Conservation (phyloP, 2,797 vertebrate species). For the Malurus leucopterus region DNA sequence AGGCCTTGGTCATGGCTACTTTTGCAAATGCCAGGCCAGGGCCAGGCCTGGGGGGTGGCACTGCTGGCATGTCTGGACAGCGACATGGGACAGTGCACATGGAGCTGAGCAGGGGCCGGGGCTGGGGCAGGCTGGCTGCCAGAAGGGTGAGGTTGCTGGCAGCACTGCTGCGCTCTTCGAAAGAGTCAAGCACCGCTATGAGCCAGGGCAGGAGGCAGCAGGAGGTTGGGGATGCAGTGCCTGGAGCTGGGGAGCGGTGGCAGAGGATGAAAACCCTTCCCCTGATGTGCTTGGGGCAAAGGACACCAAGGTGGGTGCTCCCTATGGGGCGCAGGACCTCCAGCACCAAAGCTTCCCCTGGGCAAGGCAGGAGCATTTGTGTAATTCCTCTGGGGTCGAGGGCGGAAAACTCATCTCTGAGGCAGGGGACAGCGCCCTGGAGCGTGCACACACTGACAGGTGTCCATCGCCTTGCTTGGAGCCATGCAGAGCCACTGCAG, state of each 20-base stretch:
- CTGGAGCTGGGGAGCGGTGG: neutral
- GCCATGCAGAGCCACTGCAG: rapidly evolving
- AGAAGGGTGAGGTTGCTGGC: neutral
- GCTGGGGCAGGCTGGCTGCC: neutral
- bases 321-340: rapidly evolving
- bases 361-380: neutral
- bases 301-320: neutral
- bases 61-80: rapidly evolving
- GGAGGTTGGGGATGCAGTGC: neutral
- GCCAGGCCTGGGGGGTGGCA: rapidly evolving
- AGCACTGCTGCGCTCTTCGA: neutral
- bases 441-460: rapidly evolving
- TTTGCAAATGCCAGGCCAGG: neutral
- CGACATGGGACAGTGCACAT: neutral
- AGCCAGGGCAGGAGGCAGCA: neutral
- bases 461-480: rapidly evolving
- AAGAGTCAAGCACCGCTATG: rapidly evolving
- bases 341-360: neutral
- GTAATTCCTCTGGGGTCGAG: no score
- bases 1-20: neutral
- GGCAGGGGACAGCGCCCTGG: neutral
- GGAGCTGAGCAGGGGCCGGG: neutral
- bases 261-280: neutral
- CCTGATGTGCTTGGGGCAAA: neutral
- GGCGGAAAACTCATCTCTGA: neutral